phyloP scores from a whole-genome alignment of 35 echinoderm and acorn worm species.

The Acanthaster planci region DNA sequence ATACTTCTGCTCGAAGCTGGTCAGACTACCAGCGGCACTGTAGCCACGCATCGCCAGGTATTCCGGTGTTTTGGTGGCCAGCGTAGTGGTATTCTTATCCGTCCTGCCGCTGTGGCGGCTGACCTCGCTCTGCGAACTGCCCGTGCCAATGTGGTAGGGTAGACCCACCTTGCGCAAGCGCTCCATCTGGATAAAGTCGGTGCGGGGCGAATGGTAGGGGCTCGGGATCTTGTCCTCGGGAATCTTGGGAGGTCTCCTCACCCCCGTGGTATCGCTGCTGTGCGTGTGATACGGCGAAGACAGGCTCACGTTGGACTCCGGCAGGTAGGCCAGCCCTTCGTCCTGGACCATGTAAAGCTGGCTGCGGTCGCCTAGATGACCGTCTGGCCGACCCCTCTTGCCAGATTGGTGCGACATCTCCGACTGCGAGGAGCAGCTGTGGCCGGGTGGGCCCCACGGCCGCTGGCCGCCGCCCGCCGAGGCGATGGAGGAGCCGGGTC shows the following conservation, averaged over 20 bases:
- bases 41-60: conserved; percentile 65
- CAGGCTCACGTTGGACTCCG: conserved; percentile 55
- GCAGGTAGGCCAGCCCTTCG: conserved; percentile 57
- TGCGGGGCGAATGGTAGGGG: conserved; percentile 56
- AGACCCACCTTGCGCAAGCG: conserved; percentile 46
- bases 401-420: conserved; percentile 69
- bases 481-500: conserved; percentile 42
- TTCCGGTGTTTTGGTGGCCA: conserved; percentile 70
- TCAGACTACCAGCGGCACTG: conserved; percentile 55
- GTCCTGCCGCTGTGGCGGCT: conserved; percentile 62
- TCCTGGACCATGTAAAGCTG: conserved; percentile 78
- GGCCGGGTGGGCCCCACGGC: conserved; percentile 61
- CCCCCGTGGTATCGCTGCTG: not conserved
- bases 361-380: conserved; percentile 40
- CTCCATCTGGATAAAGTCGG: conserved; percentile 30
- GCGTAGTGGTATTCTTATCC: conserved; percentile 78
- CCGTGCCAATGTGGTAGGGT: conserved; percentile 53
- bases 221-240: conserved; percentile 36
- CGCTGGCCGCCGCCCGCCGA: conserved; percentile 39
- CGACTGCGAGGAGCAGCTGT: conserved; percentile 76
- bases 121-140: conserved; percentile 40
- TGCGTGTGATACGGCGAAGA: conserved; percentile 61
- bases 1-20: conserved; percentile 50
- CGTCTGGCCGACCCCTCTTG: conserved; percentile 80
- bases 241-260: conserved; percentile 15